A percentile compares a stretch with the other conserved stretches of the same genome.
phyloP scores from a whole-genome alignment of 2,113 vertebrate genomes.

The Fregata magnificens region DNA sequence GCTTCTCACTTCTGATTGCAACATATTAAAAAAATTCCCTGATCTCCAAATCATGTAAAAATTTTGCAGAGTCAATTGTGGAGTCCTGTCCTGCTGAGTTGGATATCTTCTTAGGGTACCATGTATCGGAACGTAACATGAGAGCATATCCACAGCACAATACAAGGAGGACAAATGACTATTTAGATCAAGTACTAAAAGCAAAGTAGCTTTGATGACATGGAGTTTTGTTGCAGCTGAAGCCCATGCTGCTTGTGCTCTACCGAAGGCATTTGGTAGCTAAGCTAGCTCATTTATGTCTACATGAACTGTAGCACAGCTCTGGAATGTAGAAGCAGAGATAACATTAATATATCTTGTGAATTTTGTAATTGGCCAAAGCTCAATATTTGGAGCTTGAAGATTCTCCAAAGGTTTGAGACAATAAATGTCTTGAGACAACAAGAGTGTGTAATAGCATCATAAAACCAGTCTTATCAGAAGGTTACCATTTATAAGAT shows the following conservation, averaged over 20 bases:
- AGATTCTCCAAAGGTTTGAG: neutral
- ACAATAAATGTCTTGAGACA: neutral
- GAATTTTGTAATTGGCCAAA: neutral
- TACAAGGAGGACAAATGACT: neutral
- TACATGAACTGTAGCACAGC: neutral
- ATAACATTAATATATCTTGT: neutral
- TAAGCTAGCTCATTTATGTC: neutral
- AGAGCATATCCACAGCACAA: neutral
- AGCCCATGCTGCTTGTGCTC: neutral
- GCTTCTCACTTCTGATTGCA: neutral
- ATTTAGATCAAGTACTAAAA: neutral
- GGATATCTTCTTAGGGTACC: neutral
- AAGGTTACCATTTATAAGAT: neutral
- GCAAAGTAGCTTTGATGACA: neutral
- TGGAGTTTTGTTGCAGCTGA: neutral
- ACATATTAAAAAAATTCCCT: neutral
- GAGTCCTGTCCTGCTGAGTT: neutral
- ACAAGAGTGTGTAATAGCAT: neutral
- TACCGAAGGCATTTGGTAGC: neutral
- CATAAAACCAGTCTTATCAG: neutral
- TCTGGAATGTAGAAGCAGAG: neutral
- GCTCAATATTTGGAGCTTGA: neutral
- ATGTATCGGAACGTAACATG: neutral
- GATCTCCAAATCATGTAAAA: neutral
- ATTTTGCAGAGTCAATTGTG: neutral